Percentiles rank a stretch among this genome's conserved stretches.
Evolutionary conservation across 1,140 invertebrate genomes (phyloP).

Genomic region (Lasioglossum baleicum): DNA sequence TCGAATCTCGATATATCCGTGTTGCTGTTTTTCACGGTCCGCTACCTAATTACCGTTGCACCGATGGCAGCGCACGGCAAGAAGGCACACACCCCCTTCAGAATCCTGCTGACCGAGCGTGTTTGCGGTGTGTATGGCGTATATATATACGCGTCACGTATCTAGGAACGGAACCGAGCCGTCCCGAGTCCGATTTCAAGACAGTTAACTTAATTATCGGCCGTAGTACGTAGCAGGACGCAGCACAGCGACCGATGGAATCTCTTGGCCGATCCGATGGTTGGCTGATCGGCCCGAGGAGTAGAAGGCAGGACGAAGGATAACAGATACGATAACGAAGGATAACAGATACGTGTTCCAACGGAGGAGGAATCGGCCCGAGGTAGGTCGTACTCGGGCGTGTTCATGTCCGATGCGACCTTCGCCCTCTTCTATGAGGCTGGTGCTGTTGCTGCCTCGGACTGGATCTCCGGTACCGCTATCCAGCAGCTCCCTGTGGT

Average conservation of each 20-base stretch:
- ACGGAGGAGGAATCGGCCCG: slow-evolving; percentile 40
- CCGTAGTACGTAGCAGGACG: slow-evolving; percentile 22
- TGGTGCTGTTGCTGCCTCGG: slow-evolving; percentile 54
- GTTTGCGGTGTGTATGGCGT: slow-evolving; percentile 9
- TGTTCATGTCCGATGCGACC: slow-evolving; percentile 69
- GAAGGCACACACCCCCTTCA: slow-evolving; percentile 38
- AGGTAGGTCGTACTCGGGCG: slow-evolving; percentile 66
- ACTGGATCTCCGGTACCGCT: slow-evolving; percentile 67
- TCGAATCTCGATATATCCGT: slow-evolving; percentile 18
- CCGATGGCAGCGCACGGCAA: slow-evolving; percentile 37
- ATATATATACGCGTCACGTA: slow-evolving; percentile 34
- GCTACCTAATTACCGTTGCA: slow-evolving; percentile 52
- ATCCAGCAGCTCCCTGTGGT: slow-evolving; percentile 38
- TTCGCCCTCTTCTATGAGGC: slow-evolving; percentile 63
- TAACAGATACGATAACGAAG: slow-evolving; percentile 52
- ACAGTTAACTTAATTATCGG: slow-evolving; percentile 64
- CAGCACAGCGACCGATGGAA: slow-evolving; percentile 41
- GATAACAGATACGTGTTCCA: slow-evolving; percentile 59
- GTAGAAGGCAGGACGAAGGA: slow-evolving; percentile 40
- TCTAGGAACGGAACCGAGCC: slow-evolving; percentile 17
- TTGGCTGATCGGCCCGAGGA: slow-evolving; percentile 18
- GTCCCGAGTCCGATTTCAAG: slow-evolving; percentile 50
- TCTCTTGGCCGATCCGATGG: slow-evolving; percentile 17
- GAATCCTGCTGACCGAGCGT: slow-evolving; percentile 37
- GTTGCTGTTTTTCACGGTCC: slow-evolving; percentile 40